These are phyloP conservation scores for Sinocyclocheilus rhinocerous DNA, from an alignment of 2,113 vertebrate genomes.

Conservation along the genomic window DNA sequence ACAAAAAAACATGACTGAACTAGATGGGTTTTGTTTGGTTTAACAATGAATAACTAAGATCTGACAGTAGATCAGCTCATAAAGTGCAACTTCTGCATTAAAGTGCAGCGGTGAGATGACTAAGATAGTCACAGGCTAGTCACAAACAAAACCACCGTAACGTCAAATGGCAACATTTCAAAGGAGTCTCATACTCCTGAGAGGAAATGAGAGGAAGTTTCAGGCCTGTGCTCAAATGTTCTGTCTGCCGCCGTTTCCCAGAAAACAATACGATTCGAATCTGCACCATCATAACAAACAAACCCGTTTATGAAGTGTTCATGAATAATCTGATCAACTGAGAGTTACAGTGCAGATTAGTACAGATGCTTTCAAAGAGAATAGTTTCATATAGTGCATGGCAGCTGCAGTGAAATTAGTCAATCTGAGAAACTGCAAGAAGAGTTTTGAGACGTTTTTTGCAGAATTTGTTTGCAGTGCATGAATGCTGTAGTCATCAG, in stretches of 20 bases:
- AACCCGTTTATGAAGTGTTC: not conserved
- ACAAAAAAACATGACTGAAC: not conserved
- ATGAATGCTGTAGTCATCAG: not conserved
- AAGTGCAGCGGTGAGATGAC: not conserved
- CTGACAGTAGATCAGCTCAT: not conserved
- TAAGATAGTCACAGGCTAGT: not conserved
- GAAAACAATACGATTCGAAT: constrained; percentile 37
- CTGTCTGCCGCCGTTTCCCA: not conserved
- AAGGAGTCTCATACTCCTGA: not conserved
- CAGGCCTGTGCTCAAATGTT: not conserved
- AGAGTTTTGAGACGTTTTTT: not conserved
- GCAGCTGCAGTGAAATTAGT: not conserved
- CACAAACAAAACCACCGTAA: constrained; percentile 19
- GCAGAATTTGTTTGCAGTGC: not conserved
- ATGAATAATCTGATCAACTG: constrained; percentile 5
- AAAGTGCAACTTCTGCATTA: not conserved
- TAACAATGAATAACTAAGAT: not conserved
- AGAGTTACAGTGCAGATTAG: not conserved
- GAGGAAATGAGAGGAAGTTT: constrained; percentile 42
- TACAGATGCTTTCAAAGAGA: constrained; percentile 6
- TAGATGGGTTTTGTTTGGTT: not conserved
- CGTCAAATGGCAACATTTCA: constrained; percentile 3
- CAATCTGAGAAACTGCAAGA: not conserved
- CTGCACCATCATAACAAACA: constrained; percentile 3
- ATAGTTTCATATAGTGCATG: not conserved